phyloP scores from a whole-genome alignment of 2,113 vertebrate species.

The Nettapus auritus region DNA sequence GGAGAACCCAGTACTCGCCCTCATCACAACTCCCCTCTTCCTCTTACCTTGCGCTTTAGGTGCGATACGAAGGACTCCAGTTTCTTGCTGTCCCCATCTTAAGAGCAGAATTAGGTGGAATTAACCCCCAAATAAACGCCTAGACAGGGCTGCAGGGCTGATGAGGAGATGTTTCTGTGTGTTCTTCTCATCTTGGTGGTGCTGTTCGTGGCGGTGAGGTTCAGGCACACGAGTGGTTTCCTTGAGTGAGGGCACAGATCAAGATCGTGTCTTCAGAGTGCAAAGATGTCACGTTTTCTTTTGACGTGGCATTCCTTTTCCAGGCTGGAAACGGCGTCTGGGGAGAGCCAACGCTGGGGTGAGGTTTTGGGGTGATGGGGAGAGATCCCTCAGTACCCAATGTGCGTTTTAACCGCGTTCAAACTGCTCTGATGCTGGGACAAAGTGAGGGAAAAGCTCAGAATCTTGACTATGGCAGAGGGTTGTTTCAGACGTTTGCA shows the following conservation, averaged over 20 bases:
- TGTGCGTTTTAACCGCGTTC: too few relatives aligned
- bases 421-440: background rate
- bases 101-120: background rate
- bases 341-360: background rate
- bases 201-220: background rate
- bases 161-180: background rate
- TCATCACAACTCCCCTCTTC: background rate
- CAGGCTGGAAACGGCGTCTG: background rate
- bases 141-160: accelerated
- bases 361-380: background rate
- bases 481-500: too few relatives aligned
- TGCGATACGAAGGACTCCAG: accelerated
- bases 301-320: background rate
- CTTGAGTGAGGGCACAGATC: background rate
- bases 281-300: background rate
- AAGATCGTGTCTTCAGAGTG: background rate
- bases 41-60: background rate
- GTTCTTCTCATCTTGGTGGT: accelerated
- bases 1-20: background rate
- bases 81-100: background rate
- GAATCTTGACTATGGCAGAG: too few relatives aligned
- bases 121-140: background rate
- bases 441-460: too few relatives aligned
- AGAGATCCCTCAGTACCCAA: background rate
- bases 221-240: background rate